Evolutionary conservation across 2,888 invertebrate genomes (phyloP).

Genomic region (Tipula unca): DNA sequence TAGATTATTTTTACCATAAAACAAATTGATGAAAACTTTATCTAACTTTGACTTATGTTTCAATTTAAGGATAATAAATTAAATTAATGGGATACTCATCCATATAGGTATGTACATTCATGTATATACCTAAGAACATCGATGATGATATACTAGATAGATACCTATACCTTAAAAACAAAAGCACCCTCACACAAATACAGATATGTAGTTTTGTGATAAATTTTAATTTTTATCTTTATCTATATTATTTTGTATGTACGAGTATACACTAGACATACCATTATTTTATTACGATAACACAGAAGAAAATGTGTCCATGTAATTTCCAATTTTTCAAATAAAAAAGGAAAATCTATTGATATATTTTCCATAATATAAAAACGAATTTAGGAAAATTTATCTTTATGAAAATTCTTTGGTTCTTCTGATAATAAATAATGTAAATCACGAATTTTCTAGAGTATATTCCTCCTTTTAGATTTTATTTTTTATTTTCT

Average conservation of each 20-base stretch:
- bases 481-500: too few relatives aligned
- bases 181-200: neutral
- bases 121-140: neutral
- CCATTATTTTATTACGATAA: neutral
- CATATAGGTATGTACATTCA: neutral
- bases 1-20: neutral
- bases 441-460: neutral
- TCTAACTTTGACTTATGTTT: slow-evolving; percentile 8
- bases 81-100: neutral
- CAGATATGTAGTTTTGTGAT: neutral
- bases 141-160: neutral
- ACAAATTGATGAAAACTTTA: slow-evolving; percentile 14
- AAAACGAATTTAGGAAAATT: neutral
- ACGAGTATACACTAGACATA: neutral
- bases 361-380: neutral
- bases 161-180: neutral
- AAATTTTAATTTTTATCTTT: neutral
- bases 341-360: neutral
- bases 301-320: neutral
- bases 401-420: slow-evolving; percentile 8
- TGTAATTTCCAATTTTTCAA: neutral
- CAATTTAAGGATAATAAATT: neutral
- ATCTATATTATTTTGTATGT: neutral
- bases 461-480: neutral
- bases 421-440: neutral